These are phyloP conservation scores for Mormyrus hasselquistii DNA, from an alignment of 2,797 vertebrate species.

Conservation along the genomic window DNA sequence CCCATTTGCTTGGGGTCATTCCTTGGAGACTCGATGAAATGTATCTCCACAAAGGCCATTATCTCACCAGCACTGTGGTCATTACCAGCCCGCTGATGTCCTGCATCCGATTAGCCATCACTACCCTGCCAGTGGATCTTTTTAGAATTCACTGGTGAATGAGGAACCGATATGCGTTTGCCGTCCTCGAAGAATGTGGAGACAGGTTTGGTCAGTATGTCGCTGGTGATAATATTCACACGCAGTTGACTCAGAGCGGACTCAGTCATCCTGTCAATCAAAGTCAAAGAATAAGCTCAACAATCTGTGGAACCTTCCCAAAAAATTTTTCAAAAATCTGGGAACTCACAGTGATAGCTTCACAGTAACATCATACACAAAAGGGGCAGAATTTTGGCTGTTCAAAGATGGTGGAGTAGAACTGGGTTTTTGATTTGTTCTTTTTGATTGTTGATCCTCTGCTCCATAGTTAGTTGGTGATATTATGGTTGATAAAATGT, in stretches of 20 bases:
- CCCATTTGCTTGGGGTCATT: background rate
- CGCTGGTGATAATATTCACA: background rate
- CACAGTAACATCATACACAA: background rate
- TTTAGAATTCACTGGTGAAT: background rate
- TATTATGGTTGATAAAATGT: background rate
- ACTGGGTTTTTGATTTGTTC: background rate
- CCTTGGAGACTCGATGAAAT: slow-evolving; percentile 44
- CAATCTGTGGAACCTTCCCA: background rate
- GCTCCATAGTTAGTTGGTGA: background rate
- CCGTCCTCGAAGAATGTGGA: background rate
- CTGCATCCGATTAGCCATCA: slow-evolving; percentile 38
- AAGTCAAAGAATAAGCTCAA: background rate
- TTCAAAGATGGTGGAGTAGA: background rate
- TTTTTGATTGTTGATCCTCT: background rate
- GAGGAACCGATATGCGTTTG: background rate
- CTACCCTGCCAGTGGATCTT: background rate
- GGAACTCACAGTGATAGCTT: background rate
- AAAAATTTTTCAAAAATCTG: background rate
- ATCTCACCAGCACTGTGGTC: slow-evolving; percentile 40
- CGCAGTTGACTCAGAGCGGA: background rate
- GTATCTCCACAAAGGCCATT: slow-evolving; percentile 56
- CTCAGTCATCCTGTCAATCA: background rate
- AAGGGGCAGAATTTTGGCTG: background rate
- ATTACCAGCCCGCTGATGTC: slow-evolving; percentile 31
- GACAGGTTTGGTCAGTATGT: background rate